Conservation (phyloP, 2,113 vertebrate genomes). For the Pyxicephalus adspersus region DNA sequence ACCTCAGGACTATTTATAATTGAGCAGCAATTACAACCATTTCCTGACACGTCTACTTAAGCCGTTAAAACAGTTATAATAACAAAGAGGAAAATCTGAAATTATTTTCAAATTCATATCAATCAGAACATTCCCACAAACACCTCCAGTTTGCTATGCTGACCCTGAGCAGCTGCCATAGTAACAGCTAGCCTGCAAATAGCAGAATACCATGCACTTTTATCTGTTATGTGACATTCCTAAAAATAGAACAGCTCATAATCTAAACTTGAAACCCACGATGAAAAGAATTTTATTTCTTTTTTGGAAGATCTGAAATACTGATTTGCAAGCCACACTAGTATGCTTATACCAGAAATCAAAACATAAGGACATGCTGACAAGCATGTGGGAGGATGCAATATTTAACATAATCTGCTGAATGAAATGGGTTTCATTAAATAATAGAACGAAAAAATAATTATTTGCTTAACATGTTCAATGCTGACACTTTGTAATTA, state of each 20-base stretch:
- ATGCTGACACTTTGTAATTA: slow-evolving; percentile 37
- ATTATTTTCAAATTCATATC: slow-evolving; percentile 55
- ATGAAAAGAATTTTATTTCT: slow-evolving; percentile 50
- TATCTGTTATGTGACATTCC: slow-evolving; percentile 54
- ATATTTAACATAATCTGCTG: slow-evolving; percentile 54
- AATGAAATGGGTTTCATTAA: slow-evolving; percentile 51
- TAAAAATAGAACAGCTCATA: slow-evolving; percentile 54
- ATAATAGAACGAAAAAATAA: slow-evolving; percentile 41
- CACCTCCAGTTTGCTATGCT: slow-evolving; percentile 52
- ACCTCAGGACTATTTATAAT: neutral
- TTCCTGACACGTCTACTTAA: neutral
- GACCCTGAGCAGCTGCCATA: slow-evolving; percentile 56
- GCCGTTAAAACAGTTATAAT: neutral
- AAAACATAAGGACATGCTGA: slow-evolving; percentile 55
- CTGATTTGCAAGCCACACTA: slow-evolving; percentile 41
- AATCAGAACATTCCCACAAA: slow-evolving; percentile 58
- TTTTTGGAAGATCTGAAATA: slow-evolving; percentile 48
- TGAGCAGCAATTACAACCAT: neutral
- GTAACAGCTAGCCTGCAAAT: slow-evolving; percentile 52
- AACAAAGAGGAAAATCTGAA: neutral
- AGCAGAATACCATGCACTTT: slow-evolving; percentile 51
- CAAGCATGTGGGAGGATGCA: slow-evolving; percentile 53
- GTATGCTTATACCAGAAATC: slow-evolving; percentile 41
- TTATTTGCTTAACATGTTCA: slow-evolving; percentile 47
- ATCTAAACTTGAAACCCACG: slow-evolving; percentile 44